Percentiles rank a stretch among this genome's conserved stretches.
Conservation (phyloP, 2,113 vertebrate species). For the Aspidoscelis tigris region DNA sequence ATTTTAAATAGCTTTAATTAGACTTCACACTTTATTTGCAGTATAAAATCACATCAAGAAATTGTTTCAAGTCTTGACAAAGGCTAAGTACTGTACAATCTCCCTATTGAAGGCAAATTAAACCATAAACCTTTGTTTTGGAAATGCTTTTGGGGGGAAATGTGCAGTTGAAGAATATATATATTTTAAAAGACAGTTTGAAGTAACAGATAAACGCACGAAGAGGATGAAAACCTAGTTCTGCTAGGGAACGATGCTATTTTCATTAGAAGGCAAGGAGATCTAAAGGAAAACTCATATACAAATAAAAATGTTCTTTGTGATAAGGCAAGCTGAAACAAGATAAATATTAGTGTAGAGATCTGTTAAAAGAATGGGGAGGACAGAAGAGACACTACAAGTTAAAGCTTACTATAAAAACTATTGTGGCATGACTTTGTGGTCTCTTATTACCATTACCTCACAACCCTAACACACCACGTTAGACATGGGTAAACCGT, state of each 20-base stretch:
- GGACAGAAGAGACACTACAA: background rate
- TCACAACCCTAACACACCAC: no score
- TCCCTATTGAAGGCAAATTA: conserved; percentile 60
- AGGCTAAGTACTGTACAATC: conserved; percentile 37
- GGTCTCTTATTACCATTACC: no score
- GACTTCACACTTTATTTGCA: conserved; percentile 45
- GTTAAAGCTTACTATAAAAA: background rate
- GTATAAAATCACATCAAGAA: conserved; percentile 48
- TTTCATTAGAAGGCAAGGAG: conserved; percentile 47
- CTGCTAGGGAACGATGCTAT: conserved; percentile 21
- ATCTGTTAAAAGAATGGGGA: background rate
- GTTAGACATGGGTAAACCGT: no score
- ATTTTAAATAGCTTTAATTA: conserved; percentile 59
- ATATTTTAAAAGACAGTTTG: conserved; percentile 29
- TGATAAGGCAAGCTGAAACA: background rate
- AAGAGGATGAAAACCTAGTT: conserved; percentile 36
- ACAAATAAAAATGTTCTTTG: conserved; percentile 10
- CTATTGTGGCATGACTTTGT: background rate
- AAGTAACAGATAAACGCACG: conserved; percentile 54
- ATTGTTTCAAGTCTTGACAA: conserved; percentile 53
- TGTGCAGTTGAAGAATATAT: conserved; percentile 21
- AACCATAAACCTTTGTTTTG: conserved; percentile 52
- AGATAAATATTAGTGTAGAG: background rate
- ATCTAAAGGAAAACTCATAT: conserved; percentile 30
- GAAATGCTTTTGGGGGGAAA: conserved; percentile 25